A percentile compares a stretch with the other conserved stretches of the same genome.
phyloP scores from a whole-genome alignment of 2,888 invertebrate genomes.

The Drosophila nr. medialis region DNA sequence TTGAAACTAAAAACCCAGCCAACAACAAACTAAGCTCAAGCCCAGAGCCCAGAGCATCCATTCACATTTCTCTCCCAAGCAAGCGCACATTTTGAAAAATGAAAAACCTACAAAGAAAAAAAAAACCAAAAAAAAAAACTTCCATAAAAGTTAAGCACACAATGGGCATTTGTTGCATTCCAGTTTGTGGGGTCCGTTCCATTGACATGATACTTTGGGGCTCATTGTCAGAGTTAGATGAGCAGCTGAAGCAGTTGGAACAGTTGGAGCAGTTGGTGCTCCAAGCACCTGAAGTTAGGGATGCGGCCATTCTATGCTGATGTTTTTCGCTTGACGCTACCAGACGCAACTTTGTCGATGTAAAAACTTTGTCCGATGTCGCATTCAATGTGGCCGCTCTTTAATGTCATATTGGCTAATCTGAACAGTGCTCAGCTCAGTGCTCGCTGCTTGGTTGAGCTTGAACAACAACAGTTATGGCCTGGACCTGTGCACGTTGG shows the following conservation, averaged over 20 bases:
- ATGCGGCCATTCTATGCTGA: slow-evolving; percentile 44
- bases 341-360: slow-evolving; percentile 52
- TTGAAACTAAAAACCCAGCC: slow-evolving; percentile 56
- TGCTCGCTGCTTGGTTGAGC: not conserved
- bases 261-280: not conserved
- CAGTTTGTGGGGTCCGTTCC: slow-evolving; percentile 14
- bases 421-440: slow-evolving; percentile 29
- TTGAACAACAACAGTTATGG: not conserved
- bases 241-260: slow-evolving; percentile 21
- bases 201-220: slow-evolving; percentile 41
- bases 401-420: slow-evolving; percentile 51
- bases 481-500: not conserved
- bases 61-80: slow-evolving; percentile 3
- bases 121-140: slow-evolving; percentile 37
- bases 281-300: slow-evolving; percentile 6
- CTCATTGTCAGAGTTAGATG: slow-evolving; percentile 33
- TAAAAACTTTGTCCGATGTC: slow-evolving; percentile 45
- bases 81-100: not conserved
- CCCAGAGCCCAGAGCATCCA: not conserved
- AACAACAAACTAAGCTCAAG: slow-evolving; percentile 22
- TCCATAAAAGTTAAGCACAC: slow-evolving; percentile 54
- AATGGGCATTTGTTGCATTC: slow-evolving; percentile 40
- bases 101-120: not conserved
- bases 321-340: slow-evolving; percentile 51
- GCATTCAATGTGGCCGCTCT: slow-evolving; percentile 23